Percentiles rank a stretch among this genome's conserved stretches.
phyloP scores from a whole-genome alignment of 2,888 invertebrate species.

The Tridacna crocea region DNA sequence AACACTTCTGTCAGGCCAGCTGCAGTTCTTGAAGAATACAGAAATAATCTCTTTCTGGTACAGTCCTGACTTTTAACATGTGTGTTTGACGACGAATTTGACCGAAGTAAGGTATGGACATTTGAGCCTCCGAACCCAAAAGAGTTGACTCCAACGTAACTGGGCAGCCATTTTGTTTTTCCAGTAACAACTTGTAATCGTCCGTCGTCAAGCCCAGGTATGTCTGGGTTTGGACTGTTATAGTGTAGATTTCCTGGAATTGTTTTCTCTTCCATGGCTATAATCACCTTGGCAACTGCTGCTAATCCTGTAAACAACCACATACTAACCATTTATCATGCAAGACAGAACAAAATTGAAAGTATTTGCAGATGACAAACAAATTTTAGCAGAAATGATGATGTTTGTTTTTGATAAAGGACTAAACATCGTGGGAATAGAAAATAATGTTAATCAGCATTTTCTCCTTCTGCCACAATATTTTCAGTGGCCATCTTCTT shows the following conservation, averaged over 20 bases:
- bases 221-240: constrained; percentile 93
- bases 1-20: constrained; percentile 90
- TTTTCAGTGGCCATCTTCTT: too few species aligned
- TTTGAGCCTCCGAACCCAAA: constrained; percentile 97
- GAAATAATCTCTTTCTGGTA: constrained; percentile 88
- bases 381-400: too few species aligned
- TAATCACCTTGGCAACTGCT: constrained; percentile 94
- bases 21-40: constrained; percentile 94
- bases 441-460: neutral
- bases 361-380: too few species aligned
- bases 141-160: constrained; percentile 96
- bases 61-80: constrained; percentile 36
- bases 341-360: neutral
- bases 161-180: constrained; percentile 94
- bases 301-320: constrained; percentile 88
- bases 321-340: too few species aligned
- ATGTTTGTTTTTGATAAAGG: neutral
- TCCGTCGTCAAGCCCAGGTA: constrained; percentile 95
- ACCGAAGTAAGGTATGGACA: constrained; percentile 84
- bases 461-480: neutral
- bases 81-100: constrained; percentile 79
- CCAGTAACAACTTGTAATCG: constrained; percentile 94
- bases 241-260: constrained; percentile 97
- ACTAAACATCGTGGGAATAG: neutral
- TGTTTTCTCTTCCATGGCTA: constrained; percentile 95